Conservation (phyloP, 2,797 vertebrate species). For the Rhinophrynus dorsalis region DNA sequence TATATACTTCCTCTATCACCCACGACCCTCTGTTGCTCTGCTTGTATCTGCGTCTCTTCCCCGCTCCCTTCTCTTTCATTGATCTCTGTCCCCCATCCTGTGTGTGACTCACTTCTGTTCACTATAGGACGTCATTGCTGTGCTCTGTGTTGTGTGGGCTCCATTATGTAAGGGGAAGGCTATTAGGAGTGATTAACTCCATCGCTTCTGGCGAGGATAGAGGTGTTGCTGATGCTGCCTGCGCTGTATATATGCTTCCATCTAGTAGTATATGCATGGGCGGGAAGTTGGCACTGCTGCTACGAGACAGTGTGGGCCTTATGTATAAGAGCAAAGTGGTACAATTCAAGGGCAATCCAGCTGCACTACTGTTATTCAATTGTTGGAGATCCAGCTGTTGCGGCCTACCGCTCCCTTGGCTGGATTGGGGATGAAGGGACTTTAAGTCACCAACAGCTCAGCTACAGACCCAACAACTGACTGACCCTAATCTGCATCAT, state of each 20-base stretch:
- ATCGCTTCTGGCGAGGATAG: not conserved
- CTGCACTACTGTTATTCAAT: too few species aligned
- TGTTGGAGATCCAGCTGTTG: too few species aligned
- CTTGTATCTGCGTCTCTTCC: not conserved
- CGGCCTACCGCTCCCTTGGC: too few species aligned
- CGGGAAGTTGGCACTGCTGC: too few species aligned
- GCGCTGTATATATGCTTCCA: not conserved
- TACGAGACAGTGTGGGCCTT: too few species aligned
- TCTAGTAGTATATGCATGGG: not conserved
- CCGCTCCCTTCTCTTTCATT: not conserved
- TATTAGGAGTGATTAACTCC: not conserved
- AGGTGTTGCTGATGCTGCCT: not conserved
- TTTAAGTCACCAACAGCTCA: too few species aligned
- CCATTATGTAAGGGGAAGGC: conserved; percentile 1
- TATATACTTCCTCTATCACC: not conserved
- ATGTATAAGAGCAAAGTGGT: too few species aligned
- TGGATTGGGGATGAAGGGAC: too few species aligned
- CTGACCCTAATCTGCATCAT: too few species aligned
- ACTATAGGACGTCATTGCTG: conserved; percentile 15
- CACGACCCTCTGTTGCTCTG: not conserved
- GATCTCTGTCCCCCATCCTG: conserved; percentile 3
- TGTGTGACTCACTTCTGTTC: conserved; percentile 1
- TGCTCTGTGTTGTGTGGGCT: conserved; percentile 12
- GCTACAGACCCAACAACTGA: too few species aligned
- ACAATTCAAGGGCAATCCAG: too few species aligned